These are phyloP conservation scores for Scelioninae gen. 2 DNA, from an alignment of 2,888 invertebrate species.

Conservation along the genomic window DNA sequence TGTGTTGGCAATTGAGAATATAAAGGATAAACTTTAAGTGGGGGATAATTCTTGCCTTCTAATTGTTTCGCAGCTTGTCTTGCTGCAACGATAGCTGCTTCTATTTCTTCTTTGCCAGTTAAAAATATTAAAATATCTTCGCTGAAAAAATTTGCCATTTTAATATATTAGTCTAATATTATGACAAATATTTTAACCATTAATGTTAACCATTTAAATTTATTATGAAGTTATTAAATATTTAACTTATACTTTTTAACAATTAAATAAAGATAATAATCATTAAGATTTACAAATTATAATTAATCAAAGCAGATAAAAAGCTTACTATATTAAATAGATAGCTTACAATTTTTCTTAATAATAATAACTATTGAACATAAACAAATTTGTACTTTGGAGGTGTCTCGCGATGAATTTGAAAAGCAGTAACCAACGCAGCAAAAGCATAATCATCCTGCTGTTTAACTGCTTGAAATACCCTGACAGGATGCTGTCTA, in stretches of 20 bases:
- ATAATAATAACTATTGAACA: background rate
- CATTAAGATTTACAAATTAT: too few species aligned
- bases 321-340: too few species aligned
- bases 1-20: conserved; percentile 92
- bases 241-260: too few species aligned
- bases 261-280: too few species aligned
- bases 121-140: conserved; percentile 94
- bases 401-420: conserved; percentile 89
- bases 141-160: too few species aligned
- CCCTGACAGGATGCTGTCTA: conserved; percentile 87
- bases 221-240: too few species aligned
- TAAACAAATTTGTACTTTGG: conserved; percentile 82
- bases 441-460: conserved; percentile 91
- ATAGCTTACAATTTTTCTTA: too few species aligned
- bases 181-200: too few species aligned
- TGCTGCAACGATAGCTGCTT: conserved; percentile 86
- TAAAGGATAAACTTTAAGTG: conserved; percentile 88
- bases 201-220: too few species aligned
- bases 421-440: conserved; percentile 90
- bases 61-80: conserved; percentile 83
- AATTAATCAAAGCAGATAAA: too few species aligned
- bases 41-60: conserved; percentile 78
- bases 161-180: too few species aligned
- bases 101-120: conserved; percentile 98
- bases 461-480: conserved; percentile 82